Conservation (phyloP, 2,797 vertebrate genomes). For the Phataginus tricuspis region DNA sequence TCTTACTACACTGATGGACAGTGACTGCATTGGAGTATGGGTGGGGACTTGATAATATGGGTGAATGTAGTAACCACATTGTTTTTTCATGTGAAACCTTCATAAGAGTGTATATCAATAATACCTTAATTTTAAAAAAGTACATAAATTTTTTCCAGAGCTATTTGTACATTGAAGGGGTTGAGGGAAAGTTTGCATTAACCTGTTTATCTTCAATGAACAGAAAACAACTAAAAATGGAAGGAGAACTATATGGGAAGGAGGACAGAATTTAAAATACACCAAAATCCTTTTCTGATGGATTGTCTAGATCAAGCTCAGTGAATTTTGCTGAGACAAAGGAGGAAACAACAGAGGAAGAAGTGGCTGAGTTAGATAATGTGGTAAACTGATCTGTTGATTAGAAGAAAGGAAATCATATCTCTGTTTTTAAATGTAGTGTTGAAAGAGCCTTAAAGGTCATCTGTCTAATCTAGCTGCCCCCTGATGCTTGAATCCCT, state of each 20-base stretch:
- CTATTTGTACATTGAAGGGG: not conserved
- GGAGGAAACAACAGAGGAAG: constrained; percentile 61
- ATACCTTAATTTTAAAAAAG: too few species aligned
- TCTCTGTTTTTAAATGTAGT: not conserved
- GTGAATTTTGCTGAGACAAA: constrained; percentile 7
- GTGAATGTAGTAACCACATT: too few species aligned
- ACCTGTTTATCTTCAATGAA: constrained; percentile 10
- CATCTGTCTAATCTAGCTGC: not conserved
- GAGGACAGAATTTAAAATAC: not conserved
- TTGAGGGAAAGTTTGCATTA: not conserved
- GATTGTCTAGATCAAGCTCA: constrained; percentile 34
- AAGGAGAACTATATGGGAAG: not conserved
- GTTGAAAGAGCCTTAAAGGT: not conserved
- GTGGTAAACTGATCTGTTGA: not conserved
- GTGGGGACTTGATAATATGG: too few species aligned
- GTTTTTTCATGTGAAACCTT: too few species aligned
- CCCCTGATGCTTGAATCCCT: not conserved
- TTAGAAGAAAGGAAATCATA: constrained; percentile 51
- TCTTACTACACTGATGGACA: too few species aligned
- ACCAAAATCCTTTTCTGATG: not conserved
- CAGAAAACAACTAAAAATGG: not conserved
- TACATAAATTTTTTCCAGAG: not conserved
- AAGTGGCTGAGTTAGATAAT: constrained; percentile 54
- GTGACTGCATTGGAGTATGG: too few species aligned
- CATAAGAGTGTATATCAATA: too few species aligned